These are phyloP conservation scores for Macrotis lagotis DNA, from an alignment of 2,113 vertebrate species.

Conservation along the genomic window DNA sequence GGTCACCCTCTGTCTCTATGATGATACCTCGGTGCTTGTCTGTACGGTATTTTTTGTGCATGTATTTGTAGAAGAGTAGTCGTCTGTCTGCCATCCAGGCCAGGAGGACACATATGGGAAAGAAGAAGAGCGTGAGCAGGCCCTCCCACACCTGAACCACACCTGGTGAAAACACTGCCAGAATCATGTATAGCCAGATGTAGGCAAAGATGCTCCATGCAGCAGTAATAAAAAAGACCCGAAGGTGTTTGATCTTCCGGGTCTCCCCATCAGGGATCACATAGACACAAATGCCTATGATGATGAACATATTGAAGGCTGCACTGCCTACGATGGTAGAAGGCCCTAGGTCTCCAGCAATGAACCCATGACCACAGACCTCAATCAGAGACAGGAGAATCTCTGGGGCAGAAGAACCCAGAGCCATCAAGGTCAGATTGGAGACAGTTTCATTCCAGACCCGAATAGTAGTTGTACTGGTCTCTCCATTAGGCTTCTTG, in stretches of 20 bases:
- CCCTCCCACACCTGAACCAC: conserved; percentile 99
- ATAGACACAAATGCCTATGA: conserved; percentile 96
- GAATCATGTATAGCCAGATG: conserved; percentile 99
- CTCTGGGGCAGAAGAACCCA: conserved; percentile 97
- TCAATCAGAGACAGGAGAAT: conserved; percentile 98
- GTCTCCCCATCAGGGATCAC: conserved; percentile 97
- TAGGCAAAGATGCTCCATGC: conserved; percentile 99
- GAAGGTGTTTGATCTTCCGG: conserved; percentile 96
- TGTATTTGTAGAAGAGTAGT: conserved; percentile 97
- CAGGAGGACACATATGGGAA: conserved; percentile 94
- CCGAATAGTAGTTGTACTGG: conserved; percentile 93
- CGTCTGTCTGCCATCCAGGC: conserved; percentile 97
- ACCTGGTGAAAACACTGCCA: conserved; percentile 97
- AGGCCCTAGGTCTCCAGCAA: conserved; percentile 94
- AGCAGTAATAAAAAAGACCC: conserved; percentile 97
- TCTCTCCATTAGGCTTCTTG: conserved; percentile 97
- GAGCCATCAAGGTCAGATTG: conserved; percentile 97
- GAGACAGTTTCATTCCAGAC: conserved; percentile 99
- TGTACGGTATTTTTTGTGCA: conserved; percentile 97
- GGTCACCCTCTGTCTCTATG: conserved; percentile 94
- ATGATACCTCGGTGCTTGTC: conserved; percentile 97
- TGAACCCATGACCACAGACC: conserved; percentile 95
- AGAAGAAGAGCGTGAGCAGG: conserved; percentile 95
- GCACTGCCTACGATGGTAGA: conserved; percentile 98
- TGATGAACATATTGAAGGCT: conserved; percentile 99